These are phyloP conservation scores for Agrilus planipennis DNA, from an alignment of 1,140 invertebrate genomes.

Conservation along the genomic window DNA sequence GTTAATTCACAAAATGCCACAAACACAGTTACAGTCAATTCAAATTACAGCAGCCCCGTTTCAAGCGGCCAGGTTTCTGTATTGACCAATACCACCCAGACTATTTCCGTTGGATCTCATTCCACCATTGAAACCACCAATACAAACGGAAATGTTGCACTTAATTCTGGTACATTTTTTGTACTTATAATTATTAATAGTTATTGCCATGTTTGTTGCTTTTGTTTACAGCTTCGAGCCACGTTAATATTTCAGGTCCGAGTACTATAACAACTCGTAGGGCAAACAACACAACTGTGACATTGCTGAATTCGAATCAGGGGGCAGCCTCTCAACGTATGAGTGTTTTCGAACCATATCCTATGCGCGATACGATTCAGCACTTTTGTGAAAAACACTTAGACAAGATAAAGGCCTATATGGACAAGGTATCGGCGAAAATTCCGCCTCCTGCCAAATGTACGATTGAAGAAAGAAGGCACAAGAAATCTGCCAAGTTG, in stretches of 20 bases:
- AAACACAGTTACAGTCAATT: conserved; percentile 27
- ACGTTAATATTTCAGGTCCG: conserved; percentile 41
- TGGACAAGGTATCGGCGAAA: conserved; percentile 72
- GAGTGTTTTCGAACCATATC: conserved; percentile 77
- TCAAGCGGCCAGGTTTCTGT: conserved; percentile 28
- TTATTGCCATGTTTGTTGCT: neutral
- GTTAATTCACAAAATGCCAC: conserved; percentile 11
- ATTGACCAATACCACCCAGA: conserved; percentile 20
- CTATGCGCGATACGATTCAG: conserved; percentile 80
- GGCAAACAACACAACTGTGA: conserved; percentile 57
- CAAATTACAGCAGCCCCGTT: conserved; percentile 25
- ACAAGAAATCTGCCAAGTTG: conserved; percentile 74
- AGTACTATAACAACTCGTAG: conserved; percentile 49
- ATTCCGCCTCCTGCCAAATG: conserved; percentile 84
- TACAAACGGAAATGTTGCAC: too few relatives aligned
- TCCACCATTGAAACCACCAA: too few relatives aligned
- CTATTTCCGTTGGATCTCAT: conserved; percentile 26
- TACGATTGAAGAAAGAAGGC: conserved; percentile 72
- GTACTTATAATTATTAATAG: too few relatives aligned
- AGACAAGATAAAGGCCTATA: conserved; percentile 80
- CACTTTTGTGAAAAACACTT: conserved; percentile 91
- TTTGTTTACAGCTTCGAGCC: conserved; percentile 19
- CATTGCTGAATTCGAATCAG: conserved; percentile 50
- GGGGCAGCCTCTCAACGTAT: conserved; percentile 52
- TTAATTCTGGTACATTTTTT: too few relatives aligned